Conservation (phyloP, 2,797 vertebrate species). For the Chaenodraco wilsoni region DNA sequence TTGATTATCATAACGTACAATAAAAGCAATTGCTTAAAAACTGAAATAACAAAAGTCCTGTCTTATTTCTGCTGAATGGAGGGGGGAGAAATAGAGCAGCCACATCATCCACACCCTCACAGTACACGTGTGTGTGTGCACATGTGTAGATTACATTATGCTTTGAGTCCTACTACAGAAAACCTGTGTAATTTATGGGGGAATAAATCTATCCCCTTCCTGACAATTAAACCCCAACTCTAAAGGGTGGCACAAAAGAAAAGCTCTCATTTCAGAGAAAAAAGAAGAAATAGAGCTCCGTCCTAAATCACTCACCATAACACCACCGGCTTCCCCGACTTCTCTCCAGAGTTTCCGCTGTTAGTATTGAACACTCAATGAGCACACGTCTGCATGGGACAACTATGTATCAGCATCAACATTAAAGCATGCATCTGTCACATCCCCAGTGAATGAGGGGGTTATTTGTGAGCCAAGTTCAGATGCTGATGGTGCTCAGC, state of each 20-base stretch:
- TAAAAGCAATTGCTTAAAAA: neutral
- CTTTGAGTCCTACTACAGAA: conserved; percentile 68
- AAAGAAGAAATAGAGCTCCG: conserved; percentile 36
- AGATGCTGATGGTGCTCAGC: conserved; percentile 75
- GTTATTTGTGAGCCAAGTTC: conserved; percentile 72
- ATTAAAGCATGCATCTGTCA: conserved; percentile 77
- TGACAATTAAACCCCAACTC: conserved; percentile 77
- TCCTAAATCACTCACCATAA: conserved; percentile 68
- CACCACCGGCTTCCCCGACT: conserved; percentile 30
- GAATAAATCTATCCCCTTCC: conserved; percentile 80
- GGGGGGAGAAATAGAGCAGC: conserved; percentile 32
- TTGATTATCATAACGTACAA: neutral
- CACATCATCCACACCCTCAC: conserved; percentile 62
- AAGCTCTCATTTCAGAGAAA: conserved; percentile 64
- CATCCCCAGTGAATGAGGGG: conserved; percentile 66
- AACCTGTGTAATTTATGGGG: conserved; percentile 78
- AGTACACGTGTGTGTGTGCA: conserved; percentile 59
- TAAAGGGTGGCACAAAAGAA: conserved; percentile 79
- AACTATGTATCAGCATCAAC: conserved; percentile 63
- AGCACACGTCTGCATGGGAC: conserved; percentile 42
- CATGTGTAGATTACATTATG: conserved; percentile 81
- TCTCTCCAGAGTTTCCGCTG: conserved; percentile 38
- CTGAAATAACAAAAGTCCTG: neutral
- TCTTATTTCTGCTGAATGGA: conserved; percentile 31
- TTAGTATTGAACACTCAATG: conserved; percentile 50